These are phyloP conservation scores for Otocyon megalotis DNA, from an alignment of 2,113 vertebrate genomes.

Conservation along the genomic window DNA sequence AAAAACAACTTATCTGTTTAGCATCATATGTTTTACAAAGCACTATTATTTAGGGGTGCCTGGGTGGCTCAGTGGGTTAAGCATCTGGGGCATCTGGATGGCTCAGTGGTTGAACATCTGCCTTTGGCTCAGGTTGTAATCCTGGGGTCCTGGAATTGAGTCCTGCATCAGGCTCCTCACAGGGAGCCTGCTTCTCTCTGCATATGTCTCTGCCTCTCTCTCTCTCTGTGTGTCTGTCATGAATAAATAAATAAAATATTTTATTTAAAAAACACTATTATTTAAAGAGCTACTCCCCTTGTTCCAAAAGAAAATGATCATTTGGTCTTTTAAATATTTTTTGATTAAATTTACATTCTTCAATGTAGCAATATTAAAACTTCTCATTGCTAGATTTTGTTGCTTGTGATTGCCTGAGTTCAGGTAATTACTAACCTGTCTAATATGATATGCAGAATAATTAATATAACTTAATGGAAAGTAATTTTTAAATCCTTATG, in stretches of 20 bases:
- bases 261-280: not conserved
- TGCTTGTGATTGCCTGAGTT: not conserved
- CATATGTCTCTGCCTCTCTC: too few relatives aligned
- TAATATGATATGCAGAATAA: constrained; percentile 15
- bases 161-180: too few relatives aligned
- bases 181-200: too few relatives aligned
- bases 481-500: constrained; percentile 35
- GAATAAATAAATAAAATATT: too few relatives aligned
- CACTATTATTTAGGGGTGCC: not conserved
- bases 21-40: not conserved
- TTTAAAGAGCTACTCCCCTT: not conserved
- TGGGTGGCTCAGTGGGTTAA: too few relatives aligned
- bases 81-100: too few relatives aligned
- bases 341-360: constrained; percentile 9
- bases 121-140: too few relatives aligned
- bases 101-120: too few relatives aligned
- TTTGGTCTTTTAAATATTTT: not conserved
- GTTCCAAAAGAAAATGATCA: not conserved
- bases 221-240: too few relatives aligned
- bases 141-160: too few relatives aligned
- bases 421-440: constrained; percentile 30
- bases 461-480: constrained; percentile 56
- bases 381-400: not conserved
- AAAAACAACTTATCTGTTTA: not conserved
- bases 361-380: not conserved